Base-by-base conservation (phyloP, 64 coral and sea anemone genomes). In the Porites australiensis region DNA sequence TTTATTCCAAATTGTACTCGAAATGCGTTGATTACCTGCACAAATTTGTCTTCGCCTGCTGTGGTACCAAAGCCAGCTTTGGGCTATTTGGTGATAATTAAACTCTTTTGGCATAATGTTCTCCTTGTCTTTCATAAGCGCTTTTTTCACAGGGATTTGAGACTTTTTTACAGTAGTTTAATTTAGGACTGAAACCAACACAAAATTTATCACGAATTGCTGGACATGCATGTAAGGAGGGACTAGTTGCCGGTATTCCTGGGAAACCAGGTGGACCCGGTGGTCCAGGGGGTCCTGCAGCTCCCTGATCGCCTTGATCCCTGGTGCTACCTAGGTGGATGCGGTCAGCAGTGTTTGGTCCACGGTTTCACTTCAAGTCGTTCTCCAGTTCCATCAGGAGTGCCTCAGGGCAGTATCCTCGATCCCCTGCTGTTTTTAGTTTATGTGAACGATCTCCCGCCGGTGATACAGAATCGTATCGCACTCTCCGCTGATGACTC, bases 121-220 rank as follows among this genome's bases (percentile, higher is more conserved):
- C 46, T 46, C 27, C 37, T 22, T 79, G 19, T 57, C 54, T 8
- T 12, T 2, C n/a, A 57, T 82, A 16, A 62, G 55, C 10, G 54
- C 58, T 13, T 61, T 57, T 4, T 66, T 62, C 5, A 9, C 16
- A 8, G 80, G 80, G 61, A 83, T 83, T 62, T 62, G 43, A 66
- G 61, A 83, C 43, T 83, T 83, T 83, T 14, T 60, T 64, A 21
- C 80, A 83, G 47, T 60, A 83, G 12, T 83, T 83, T 0, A 50
- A 16, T 44, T 60, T 10, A 67, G 6, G 80, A 21, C 80, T 67
- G 50, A 67, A 48, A 47, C 80, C 80, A 12, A 83, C 80, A 50
- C 80, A 83, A 9, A 67, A 21, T 44, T 21, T 83, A 65, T 66
- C 60, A 19, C 80, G 66, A 66, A 83, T 83, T 45, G 80, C 80